Conservation (phyloP, 2,113 vertebrate genomes). For the Todiramphus chloris region DNA sequence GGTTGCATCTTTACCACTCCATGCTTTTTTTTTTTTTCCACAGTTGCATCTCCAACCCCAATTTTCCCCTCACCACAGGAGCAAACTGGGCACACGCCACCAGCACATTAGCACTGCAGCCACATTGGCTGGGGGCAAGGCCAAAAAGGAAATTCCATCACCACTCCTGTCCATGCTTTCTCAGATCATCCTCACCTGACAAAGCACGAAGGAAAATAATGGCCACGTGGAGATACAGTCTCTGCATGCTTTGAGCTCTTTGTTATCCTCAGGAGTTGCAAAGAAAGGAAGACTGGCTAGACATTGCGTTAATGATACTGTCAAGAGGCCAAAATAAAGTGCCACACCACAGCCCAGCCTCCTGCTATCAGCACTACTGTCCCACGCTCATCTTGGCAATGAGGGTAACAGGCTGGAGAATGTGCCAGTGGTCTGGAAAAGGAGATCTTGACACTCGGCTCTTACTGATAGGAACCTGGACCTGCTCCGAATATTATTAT, state of each 20-base stretch:
- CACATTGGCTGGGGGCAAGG: fast-evolving
- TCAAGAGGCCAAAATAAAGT: slow-evolving; percentile 32
- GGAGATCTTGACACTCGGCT: slow-evolving; percentile 3
- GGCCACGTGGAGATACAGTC: not conserved
- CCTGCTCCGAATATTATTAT: not conserved
- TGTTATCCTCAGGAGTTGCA: not conserved
- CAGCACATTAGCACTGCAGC: not conserved
- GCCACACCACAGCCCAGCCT: not conserved
- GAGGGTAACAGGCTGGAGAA: not conserved
- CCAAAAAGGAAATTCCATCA: not conserved
- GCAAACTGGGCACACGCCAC: not conserved
- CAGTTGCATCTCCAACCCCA: not conserved
- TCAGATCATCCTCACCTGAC: not conserved
- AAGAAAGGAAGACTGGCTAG: not conserved
- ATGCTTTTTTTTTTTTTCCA: not conserved
- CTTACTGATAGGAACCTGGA: slow-evolving; percentile 14
- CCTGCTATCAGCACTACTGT: slow-evolving; percentile 12
- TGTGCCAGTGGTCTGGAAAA: slow-evolving; percentile 14
- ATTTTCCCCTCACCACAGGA: not conserved
- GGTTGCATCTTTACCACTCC: not conserved
- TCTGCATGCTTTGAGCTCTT: not conserved
- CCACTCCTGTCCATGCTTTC: not conserved
- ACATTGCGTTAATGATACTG: not conserved
- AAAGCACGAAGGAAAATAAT: not conserved
- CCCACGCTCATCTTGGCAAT: not conserved